Evolutionary conservation across 2,888 invertebrate species (phyloP).

Genomic region (Cylindroiulus punctatus): DNA sequence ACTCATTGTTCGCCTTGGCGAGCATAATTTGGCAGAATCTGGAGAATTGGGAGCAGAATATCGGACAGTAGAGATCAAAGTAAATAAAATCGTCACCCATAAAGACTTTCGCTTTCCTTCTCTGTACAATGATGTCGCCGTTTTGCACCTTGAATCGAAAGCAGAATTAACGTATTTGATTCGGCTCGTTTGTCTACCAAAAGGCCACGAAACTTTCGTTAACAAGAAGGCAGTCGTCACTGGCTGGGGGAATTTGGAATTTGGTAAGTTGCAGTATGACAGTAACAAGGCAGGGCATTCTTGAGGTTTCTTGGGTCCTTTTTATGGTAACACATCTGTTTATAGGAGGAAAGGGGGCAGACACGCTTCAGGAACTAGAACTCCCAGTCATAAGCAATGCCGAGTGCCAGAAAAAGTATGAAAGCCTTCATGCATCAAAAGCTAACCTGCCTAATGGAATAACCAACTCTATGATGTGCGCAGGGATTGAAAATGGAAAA

Average conservation of each 20-base stretch:
- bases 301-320: neutral
- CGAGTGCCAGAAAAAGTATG: constrained; percentile 59
- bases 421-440: constrained; percentile 42
- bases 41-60: neutral
- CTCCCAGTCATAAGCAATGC: constrained; percentile 60
- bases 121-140: constrained; percentile 84
- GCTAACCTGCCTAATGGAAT: constrained; percentile 79
- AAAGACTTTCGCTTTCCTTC: neutral
- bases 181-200: constrained; percentile 81
- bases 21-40: neutral
- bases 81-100: constrained; percentile 46
- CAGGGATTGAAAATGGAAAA: constrained; percentile 71
- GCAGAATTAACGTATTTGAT: constrained; percentile 77
- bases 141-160: constrained; percentile 81
- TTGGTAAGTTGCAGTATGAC: constrained; percentile 5
- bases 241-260: constrained; percentile 82
- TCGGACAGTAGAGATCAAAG: neutral
- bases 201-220: constrained; percentile 67
- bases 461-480: constrained; percentile 87
- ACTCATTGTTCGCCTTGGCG: constrained; percentile 40
- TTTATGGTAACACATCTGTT: constrained; percentile 65
- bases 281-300: neutral
- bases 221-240: constrained; percentile 82
- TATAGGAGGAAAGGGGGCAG: constrained; percentile 57
- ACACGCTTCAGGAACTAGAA: constrained; percentile 66